A percentile compares a stretch with the other conserved stretches of the same genome.
Conservation (phyloP, 2,888 invertebrate genomes). For the Ophion costatus region DNA sequence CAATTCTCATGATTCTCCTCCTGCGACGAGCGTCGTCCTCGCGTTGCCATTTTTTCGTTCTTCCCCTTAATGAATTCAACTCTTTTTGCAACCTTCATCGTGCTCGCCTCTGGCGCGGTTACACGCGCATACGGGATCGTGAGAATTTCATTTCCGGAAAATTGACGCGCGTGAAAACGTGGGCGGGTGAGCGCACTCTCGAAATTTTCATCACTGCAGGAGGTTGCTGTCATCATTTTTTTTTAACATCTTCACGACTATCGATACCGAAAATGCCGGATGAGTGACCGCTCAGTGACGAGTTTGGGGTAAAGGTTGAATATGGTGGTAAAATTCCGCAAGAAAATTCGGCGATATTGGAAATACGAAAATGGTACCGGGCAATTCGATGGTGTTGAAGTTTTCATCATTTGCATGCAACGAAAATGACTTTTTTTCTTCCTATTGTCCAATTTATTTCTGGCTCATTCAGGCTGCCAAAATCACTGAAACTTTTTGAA, state of each 20-base stretch:
- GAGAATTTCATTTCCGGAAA: constrained; percentile 38
- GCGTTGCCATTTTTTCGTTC: constrained; percentile 32
- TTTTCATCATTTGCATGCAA: no score
- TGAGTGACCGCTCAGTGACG: no score
- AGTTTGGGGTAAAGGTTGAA: no score
- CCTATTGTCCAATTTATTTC: no score
- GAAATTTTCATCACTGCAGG: background rate
- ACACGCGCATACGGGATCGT: constrained; percentile 17
- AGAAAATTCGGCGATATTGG: no score
- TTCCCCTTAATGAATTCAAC: constrained; percentile 23
- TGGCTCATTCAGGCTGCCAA: no score
- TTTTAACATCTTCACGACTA: background rate
- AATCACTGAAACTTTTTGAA: no score
- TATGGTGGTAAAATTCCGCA: no score
- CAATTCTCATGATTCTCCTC: constrained; percentile 78
- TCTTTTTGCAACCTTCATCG: constrained; percentile 24
- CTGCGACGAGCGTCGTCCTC: constrained; percentile 7
- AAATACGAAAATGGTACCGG: no score
- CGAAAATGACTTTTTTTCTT: no score
- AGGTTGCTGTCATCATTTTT: background rate
- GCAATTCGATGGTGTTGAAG: no score
- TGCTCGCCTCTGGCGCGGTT: constrained; percentile 64
- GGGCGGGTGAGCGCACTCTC: background rate
- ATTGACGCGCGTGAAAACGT: background rate
- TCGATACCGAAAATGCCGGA: no score